Base-by-base conservation (phyloP, 1,140 invertebrate species). In the Anastrepha obliqua region DNA sequence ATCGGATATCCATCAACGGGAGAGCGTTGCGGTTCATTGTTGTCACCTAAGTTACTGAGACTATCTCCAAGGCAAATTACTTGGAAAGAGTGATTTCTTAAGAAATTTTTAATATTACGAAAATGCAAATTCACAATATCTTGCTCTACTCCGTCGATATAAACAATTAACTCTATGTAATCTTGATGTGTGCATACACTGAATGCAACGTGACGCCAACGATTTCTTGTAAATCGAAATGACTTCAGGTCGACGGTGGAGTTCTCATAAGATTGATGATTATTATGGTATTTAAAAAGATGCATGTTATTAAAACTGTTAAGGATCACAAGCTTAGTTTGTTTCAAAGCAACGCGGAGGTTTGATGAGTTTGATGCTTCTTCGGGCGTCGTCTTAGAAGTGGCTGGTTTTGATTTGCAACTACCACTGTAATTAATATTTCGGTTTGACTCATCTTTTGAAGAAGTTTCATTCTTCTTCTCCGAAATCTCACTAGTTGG, bases 281-380 rank as follows among this genome's bases (percentile, higher is more conserved):
- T 58, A 3, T 70, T 42, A 17, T 88, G 86, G 17, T 67, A 86
- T 13, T 88, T 88, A 39, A 88, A 88, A 9, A 88, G 15, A 87
- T 88, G 88, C 88, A 93, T 93, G n/a, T 92, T 90, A 0, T 89
- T 91, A 60, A 93, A 91, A 60, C 92, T 92, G 59, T 91, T 93
- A 1, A 92, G 89, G 60, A 93, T 65, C 2, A 90, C 92, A 47
- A 90, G 47, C 86, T 92, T 93, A 6, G 92, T 93, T 15, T 91
- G 91, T 85, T 93, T 91, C 0, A 93, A 67, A 0, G 92, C 91
- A 59, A 92, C 90, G 2, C 91, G 90, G 58, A 93, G 89, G 1
- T 87, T 74, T 39, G 88, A 89, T 39, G 87, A 47, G 29, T 9
- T 55, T 29, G 44, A 15, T 1, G 42, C n/a, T 8, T 3, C 55